Evolutionary conservation across 2,113 vertebrate species (phyloP).

Genomic region (Cryptotis parvus): DNA sequence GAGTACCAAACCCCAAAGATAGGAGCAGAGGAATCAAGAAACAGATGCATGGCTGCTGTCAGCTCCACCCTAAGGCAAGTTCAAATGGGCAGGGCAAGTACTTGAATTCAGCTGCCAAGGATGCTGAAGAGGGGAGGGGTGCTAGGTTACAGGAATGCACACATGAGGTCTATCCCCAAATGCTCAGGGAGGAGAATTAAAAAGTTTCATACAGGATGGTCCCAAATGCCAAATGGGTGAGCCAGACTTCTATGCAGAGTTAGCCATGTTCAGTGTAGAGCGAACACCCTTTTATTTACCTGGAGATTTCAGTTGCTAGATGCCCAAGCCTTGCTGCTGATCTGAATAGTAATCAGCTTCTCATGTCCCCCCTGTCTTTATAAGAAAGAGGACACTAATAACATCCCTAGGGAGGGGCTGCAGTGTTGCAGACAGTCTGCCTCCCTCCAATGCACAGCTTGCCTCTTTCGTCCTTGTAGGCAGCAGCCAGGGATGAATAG

Average conservation of each 20-base stretch:
- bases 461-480: conserved; percentile 72
- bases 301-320: conserved; percentile 79
- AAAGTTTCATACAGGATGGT: conserved; percentile 59
- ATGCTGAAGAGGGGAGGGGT: conserved; percentile 60
- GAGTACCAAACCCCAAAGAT: neutral
- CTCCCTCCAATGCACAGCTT: conserved; percentile 56
- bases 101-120: neutral
- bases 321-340: conserved; percentile 77
- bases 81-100: neutral
- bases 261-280: conserved; percentile 69
- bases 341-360: conserved; percentile 84
- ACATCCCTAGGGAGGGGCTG: conserved; percentile 80
- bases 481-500: conserved; percentile 77
- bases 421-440: conserved; percentile 77
- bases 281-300: conserved; percentile 78
- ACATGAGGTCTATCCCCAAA: conserved; percentile 27
- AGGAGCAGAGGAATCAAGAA: neutral
- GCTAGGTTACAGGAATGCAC: conserved; percentile 67
- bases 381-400: conserved; percentile 78
- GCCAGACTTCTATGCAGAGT: conserved; percentile 59
- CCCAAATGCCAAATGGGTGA: accelerated
- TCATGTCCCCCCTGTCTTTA: conserved; percentile 52
- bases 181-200: conserved; percentile 40
- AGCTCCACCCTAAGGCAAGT: accelerated
- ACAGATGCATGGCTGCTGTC: neutral